Evolutionary conservation across 2,888 invertebrate species (phyloP).

Genomic region (Ornithoptera priamus): DNA sequence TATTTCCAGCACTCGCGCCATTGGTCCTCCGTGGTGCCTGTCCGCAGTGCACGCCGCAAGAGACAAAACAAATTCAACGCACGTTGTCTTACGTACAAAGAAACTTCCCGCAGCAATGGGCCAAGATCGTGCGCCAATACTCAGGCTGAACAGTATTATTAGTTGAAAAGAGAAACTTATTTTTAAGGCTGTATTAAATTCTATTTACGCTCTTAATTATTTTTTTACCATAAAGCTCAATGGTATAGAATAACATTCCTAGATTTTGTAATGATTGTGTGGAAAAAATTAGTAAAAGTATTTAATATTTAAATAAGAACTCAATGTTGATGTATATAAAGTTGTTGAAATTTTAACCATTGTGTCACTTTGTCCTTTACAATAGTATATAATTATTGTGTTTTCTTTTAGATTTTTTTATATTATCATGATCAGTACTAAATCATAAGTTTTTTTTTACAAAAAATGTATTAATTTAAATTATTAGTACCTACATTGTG

Average conservation of each 20-base stretch:
- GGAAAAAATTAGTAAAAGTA: background rate
- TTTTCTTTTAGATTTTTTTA: too few species aligned
- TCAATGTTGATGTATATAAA: too few species aligned
- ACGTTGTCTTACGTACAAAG: slow-evolving; percentile 87
- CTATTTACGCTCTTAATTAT: slow-evolving; percentile 9
- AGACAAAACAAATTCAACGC: slow-evolving; percentile 86
- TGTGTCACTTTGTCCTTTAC: too few species aligned
- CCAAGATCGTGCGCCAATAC: slow-evolving; percentile 85
- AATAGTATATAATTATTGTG: too few species aligned
- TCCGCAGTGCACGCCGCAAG: slow-evolving; percentile 84
- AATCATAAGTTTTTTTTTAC: too few species aligned
- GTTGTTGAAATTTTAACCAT: too few species aligned
- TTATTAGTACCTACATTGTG: too few species aligned
- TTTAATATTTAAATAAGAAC: too few species aligned
- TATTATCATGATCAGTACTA: too few species aligned
- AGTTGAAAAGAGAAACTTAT: slow-evolving; percentile 25
- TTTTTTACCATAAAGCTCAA: background rate
- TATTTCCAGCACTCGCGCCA: slow-evolving; percentile 84
- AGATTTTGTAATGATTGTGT: background rate
- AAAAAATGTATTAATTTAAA: too few species aligned
- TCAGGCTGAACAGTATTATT: slow-evolving; percentile 62
- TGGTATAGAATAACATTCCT: background rate
- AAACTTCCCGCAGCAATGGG: slow-evolving; percentile 88
- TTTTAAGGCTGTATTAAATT: slow-evolving; percentile 22
- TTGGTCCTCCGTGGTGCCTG: slow-evolving; percentile 86